A percentile compares a stretch with the other conserved stretches of the same genome.
phyloP scores from a whole-genome alignment of 1,140 invertebrate genomes.

The Agrilus planipennis region DNA sequence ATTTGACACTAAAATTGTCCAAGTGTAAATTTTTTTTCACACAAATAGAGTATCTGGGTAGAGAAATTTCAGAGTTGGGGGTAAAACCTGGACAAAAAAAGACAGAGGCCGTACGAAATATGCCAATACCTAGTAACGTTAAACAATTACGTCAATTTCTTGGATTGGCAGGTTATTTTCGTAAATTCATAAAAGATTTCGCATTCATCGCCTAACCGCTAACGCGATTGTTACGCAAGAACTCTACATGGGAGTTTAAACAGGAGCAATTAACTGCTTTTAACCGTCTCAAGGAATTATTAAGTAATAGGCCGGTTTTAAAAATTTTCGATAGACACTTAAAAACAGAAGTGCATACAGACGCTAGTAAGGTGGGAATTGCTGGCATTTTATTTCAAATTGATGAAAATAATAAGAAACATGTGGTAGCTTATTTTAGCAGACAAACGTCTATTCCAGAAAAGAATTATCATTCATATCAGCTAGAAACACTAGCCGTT shows the following conservation, averaged over 20 bases:
- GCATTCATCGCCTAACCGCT: slow-evolving; percentile 14
- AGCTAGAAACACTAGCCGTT: slow-evolving; percentile 20
- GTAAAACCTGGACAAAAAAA: slow-evolving; percentile 9
- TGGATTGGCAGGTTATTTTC: slow-evolving; percentile 22
- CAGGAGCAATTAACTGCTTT: slow-evolving; percentile 3
- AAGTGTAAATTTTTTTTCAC: slow-evolving; percentile 5
- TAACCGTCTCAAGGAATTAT: slow-evolving; percentile 1
- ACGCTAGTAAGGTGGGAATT: slow-evolving; percentile 17
- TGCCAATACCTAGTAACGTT: slow-evolving; percentile 11
- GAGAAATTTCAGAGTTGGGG: slow-evolving; percentile 1
- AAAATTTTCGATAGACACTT: slow-evolving; percentile 7
- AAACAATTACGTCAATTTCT: slow-evolving; percentile 22
- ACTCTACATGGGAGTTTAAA: slow-evolving; percentile 4
- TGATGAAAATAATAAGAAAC: slow-evolving; percentile 22
- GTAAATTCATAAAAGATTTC: slow-evolving; percentile 20
- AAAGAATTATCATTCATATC: slow-evolving; percentile 17
- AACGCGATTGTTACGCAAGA: slow-evolving; percentile 8
- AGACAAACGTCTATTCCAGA: slow-evolving; percentile 21
- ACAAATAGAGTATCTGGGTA: slow-evolving; percentile 10
- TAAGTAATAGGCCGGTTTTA: slow-evolving; percentile 2
- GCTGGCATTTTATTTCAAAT: slow-evolving; percentile 4
- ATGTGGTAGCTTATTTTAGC: slow-evolving; percentile 14
- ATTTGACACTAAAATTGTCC: slow-evolving; percentile 8
- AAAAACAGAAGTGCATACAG: slow-evolving; percentile 25
- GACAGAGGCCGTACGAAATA: slow-evolving; percentile 6